Conservation (phyloP, 2,888 invertebrate genomes). For the Tetranychus truncatus region DNA sequence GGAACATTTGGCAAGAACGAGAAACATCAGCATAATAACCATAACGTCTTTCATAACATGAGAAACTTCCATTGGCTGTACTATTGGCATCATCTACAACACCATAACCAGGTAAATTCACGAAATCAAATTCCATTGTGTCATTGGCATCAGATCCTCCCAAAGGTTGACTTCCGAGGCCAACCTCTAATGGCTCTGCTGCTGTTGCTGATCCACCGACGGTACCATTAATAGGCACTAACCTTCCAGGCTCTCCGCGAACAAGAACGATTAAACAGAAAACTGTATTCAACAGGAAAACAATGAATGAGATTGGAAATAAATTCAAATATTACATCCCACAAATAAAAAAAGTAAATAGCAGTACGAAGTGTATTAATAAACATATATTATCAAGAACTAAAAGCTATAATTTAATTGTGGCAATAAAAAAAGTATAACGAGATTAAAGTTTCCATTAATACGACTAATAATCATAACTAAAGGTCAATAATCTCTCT, state of each 20-base stretch:
- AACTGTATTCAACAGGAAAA: not conserved
- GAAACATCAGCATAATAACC: constrained; percentile 15
- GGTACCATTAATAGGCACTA: not conserved
- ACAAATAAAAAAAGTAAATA: too few species aligned
- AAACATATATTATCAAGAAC: too few species aligned
- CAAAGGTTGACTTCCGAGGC: not conserved
- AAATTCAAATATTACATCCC: too few species aligned
- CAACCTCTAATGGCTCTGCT: not conserved
- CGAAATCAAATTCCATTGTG: constrained; percentile 13
- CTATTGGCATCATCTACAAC: constrained; percentile 14
- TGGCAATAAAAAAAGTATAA: too few species aligned
- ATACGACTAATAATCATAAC: too few species aligned
- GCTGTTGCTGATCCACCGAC: not conserved
- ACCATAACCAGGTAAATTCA: constrained; percentile 16
- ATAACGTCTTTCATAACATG: constrained; percentile 12
- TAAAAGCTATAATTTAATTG: too few species aligned
- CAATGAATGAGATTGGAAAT: not conserved
- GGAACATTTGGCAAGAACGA: constrained; percentile 13
- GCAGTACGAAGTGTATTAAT: too few species aligned
- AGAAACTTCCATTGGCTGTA: constrained; percentile 4
- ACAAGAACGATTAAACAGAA: not conserved
- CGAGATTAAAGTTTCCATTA: too few species aligned
- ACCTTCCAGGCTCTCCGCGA: not conserved
- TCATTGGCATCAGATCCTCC: constrained; percentile 4
- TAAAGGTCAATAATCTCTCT: too few species aligned